Base-by-base conservation (phyloP, 2,888 invertebrate species). In the Drosophila macrothrix region DNA sequence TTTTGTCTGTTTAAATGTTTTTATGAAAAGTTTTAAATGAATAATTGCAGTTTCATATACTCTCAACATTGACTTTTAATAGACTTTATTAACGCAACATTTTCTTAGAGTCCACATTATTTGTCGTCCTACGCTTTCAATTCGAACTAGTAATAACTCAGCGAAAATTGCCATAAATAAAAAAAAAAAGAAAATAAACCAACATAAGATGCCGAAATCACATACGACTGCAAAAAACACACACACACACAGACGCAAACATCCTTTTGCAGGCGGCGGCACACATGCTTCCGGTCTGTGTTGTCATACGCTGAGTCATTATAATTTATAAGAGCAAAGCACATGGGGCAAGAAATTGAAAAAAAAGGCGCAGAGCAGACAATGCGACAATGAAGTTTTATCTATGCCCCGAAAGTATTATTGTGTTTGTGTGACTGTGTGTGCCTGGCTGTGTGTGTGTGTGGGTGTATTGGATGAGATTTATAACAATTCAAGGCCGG, bases 401-500 rank as follows among this genome's bases (percentile, higher is more conserved):
- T 74, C 71, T 61, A 61, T 58, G 50, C 41, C 12, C 39, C 4
- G 25, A 29, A n/a, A 39, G 29, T 52, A 16, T 35, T 9, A 4
- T 16, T 29, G 46, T 43, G 49, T 60, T n/a, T 60, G 22, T 55
- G 39, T 37, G 49, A 39, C 25, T 41, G 33, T 64, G 35, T 56
- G 31, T 43, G 25, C 50, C 33, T 54, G 1, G 12, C 33, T 28
- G 25, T 41, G 31, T 33, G 39, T 37, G 41, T 46, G 41, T 59
- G 56, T 65, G 65, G 53, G 31, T 53, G 33, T 67, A 49, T 52
- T 63, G 50, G 52, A 54, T 41, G 43, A 77, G 82, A 82, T 85
- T 87, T 87, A 82, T 81, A 73, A 69, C 81, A 85, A 76, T 83
- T 90, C 88, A 88, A 88, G 87, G 87, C 69, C 88, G 60, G 54